phyloP scores from a whole-genome alignment of 2,113 vertebrate species.

The Ceyx melanurus region DNA sequence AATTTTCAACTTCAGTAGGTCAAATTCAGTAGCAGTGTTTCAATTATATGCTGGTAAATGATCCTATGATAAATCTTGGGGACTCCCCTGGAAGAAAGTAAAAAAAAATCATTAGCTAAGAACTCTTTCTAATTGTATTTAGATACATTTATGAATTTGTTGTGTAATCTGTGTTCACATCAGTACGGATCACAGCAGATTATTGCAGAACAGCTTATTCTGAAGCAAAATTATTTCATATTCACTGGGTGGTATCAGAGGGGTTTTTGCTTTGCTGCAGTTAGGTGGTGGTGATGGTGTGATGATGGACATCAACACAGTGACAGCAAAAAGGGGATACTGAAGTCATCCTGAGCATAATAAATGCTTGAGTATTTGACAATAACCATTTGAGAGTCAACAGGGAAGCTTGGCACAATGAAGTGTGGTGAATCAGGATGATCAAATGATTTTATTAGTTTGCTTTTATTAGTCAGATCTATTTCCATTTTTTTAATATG shows the following conservation, averaged over 20 bases:
- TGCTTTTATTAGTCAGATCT: constrained; percentile 82
- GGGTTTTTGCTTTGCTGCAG: background rate
- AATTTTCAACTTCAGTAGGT: constrained; percentile 8
- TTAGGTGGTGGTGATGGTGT: background rate
- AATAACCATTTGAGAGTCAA: constrained; percentile 80
- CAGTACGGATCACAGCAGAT: background rate
- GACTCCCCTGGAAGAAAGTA: background rate
- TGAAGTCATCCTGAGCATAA: constrained; percentile 64
- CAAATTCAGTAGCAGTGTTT: background rate
- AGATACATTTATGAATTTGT: background rate
- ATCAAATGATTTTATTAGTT: constrained; percentile 85
- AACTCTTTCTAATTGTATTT: background rate
- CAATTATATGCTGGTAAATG: background rate
- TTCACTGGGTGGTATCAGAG: background rate
- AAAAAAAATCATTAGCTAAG: background rate
- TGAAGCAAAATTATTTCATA: background rate
- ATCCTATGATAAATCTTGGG: background rate
- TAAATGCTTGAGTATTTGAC: constrained; percentile 71
- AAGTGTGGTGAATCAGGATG: constrained; percentile 80
- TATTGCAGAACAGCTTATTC: background rate
- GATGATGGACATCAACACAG: constrained; percentile 55
- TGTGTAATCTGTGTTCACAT: background rate
- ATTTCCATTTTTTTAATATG: constrained; percentile 78
- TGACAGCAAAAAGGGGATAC: background rate
- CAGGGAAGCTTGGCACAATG: constrained; percentile 74